A percentile compares a stretch with the other conserved stretches of the same genome.
Evolutionary conservation across 2,888 invertebrate species (phyloP).

Genomic region (Tanaodytes sp.): DNA sequence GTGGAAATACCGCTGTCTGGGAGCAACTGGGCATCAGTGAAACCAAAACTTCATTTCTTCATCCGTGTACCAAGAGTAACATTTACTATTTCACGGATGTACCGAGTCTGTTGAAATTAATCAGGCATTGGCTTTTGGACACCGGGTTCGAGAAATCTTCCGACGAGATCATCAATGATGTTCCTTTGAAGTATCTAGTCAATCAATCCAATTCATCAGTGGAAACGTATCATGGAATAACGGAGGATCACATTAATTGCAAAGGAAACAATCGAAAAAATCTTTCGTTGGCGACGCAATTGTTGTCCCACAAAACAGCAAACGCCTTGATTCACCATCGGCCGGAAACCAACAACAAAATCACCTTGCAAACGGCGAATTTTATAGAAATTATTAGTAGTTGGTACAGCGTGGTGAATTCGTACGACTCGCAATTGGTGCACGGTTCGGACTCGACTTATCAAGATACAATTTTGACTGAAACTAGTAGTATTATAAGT

Average conservation of each 20-base stretch:
- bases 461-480: conserved; percentile 11
- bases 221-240: conserved; percentile 39
- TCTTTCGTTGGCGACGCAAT: conserved; percentile 57
- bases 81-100: conserved; percentile 59
- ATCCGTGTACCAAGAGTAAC: conserved; percentile 55
- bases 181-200: conserved; percentile 10
- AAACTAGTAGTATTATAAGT: conserved; percentile 11
- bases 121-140: conserved; percentile 59
- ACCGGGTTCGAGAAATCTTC: conserved; percentile 53
- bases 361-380: conserved; percentile 41
- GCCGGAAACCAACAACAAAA: conserved; percentile 35
- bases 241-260: conserved; percentile 55
- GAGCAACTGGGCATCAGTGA: conserved; percentile 52
- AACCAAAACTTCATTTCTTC: conserved; percentile 55
- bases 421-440: conserved; percentile 1
- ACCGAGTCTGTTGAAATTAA: conserved; percentile 59
- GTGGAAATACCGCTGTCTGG: conserved; percentile 54
- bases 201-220: not conserved
- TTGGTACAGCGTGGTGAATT: conserved; percentile 62
- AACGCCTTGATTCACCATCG: conserved; percentile 56
- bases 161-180: conserved; percentile 8
- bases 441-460: conserved; percentile 20
- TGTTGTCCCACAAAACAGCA: conserved; percentile 59
- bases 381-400: conserved; percentile 57
- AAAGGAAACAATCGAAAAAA: conserved; percentile 55